Evolutionary conservation across 2,113 vertebrate genomes (phyloP), one percentile per base, ranked within the genome.

Genomic region (Zosterops lateralis): DNA sequence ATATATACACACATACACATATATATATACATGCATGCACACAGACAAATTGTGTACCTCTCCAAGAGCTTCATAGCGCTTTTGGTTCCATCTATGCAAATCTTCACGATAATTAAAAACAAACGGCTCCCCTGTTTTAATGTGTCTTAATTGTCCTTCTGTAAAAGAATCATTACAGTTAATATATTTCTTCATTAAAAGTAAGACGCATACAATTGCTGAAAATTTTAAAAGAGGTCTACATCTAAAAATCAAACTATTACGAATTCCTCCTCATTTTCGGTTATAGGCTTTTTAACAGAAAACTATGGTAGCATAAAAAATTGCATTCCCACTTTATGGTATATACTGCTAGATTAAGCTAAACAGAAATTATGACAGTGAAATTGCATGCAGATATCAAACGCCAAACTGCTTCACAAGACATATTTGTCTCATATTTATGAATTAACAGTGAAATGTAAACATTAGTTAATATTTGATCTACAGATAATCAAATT

Each of bases 61-160:
- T 98, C 99, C 99, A 34, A 99, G 98, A 82, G 99, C 99, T 97
- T 99, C 99, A 24, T 99, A 99, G 89, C 99, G 98, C 93, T 99
- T 99, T 95, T 99, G 99, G 95, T 99, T 99, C 99, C 99, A 99
- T 88, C 99, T 98, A 91, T 99, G 99, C 92, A 99, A 98, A 94
- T 99, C 99, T 97, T 99, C 99, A 85, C 98, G 98, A 91, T 98
- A 99, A 95, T 99, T 99, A 93, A 99, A 99, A 68, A 99, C 98
- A 98, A 99, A 99, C 0, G 98, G 98, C 60, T 99, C 99, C 48
- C 99, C 99, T 34, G 99, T 99, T 97, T 98, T 98, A 67, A 97
- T 97, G 95, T 99, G 99, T 90, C 99, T 98, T 88, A 99, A 98
- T n/a, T 99, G 98, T 14, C 98, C 98, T 93, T 97, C 98, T 99